Conservation (phyloP, 1,140 invertebrate species). For the Grapholita molesta region DNA sequence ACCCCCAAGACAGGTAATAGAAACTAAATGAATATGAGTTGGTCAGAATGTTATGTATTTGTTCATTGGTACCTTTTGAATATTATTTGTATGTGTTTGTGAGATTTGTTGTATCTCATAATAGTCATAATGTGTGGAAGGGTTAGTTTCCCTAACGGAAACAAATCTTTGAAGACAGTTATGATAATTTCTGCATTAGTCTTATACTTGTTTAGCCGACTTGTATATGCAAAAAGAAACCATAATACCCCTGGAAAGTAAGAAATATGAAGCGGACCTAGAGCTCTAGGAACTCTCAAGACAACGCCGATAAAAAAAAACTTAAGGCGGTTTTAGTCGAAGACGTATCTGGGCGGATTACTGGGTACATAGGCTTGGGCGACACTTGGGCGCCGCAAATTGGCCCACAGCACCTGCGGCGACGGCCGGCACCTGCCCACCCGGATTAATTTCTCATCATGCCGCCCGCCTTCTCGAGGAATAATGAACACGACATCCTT, state of each 20-base stretch:
- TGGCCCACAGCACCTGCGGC: slow-evolving; percentile 57
- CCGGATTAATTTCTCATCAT: slow-evolving; percentile 75
- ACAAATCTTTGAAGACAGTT: too few species aligned
- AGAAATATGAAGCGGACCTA: not conserved
- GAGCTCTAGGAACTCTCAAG: not conserved
- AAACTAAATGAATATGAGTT: too few species aligned
- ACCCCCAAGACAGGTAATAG: too few species aligned
- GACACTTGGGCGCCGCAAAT: slow-evolving; percentile 47
- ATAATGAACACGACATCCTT: slow-evolving; percentile 65
- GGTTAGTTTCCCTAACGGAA: too few species aligned
- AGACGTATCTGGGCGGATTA: slow-evolving; percentile 42
- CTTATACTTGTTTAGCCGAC: too few species aligned
- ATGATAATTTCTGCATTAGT: too few species aligned
- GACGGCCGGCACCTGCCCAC: slow-evolving; percentile 48
- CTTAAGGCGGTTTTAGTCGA: slow-evolving; percentile 2
- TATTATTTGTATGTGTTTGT: too few species aligned
- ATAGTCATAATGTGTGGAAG: too few species aligned
- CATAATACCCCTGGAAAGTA: slow-evolving; percentile 15
- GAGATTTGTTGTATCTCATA: too few species aligned
- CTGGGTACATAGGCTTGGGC: slow-evolving; percentile 20
- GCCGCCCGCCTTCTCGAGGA: slow-evolving; percentile 41
- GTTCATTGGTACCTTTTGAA: too few species aligned
- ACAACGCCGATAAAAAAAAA: not conserved
- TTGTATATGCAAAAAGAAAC: too few species aligned
- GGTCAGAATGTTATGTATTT: too few species aligned